These are phyloP conservation scores for Sylvietta virens DNA, from an alignment of 2,113 vertebrate species.

Conservation along the genomic window DNA sequence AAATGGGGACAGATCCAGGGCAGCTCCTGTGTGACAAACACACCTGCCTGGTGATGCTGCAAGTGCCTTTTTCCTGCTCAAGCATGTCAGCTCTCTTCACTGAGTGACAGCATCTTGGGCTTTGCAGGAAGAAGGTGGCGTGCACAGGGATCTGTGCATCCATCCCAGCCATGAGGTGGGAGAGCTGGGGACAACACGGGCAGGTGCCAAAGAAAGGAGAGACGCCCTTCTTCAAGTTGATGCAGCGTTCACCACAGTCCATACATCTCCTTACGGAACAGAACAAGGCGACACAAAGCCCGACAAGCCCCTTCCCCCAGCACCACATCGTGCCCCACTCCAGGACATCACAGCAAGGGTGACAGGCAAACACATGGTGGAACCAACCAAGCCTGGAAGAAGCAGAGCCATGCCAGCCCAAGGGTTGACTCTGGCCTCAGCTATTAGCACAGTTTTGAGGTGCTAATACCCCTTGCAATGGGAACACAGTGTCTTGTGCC, in stretches of 20 bases:
- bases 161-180: background rate
- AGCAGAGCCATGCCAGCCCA: background rate
- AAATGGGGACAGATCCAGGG: background rate
- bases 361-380: fast-evolving
- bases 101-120: background rate
- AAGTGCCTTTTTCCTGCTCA: background rate
- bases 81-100: background rate
- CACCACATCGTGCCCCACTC: fast-evolving
- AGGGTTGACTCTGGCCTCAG: background rate
- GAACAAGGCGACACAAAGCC: fast-evolving
- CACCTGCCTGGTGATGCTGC: background rate
- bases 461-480: background rate
- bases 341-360: fast-evolving
- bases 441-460: background rate
- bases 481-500: background rate
- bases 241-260: background rate
- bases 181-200: background rate
- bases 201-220: background rate
- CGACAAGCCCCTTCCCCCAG: background rate
- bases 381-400: background rate
- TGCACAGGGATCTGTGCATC: background rate
- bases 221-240: background rate
- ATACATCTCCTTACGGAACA: background rate
- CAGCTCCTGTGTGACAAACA: background rate
- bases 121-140: background rate